Conservation (phyloP, 2,113 vertebrate species). For the Himantopus leucocephalus region DNA sequence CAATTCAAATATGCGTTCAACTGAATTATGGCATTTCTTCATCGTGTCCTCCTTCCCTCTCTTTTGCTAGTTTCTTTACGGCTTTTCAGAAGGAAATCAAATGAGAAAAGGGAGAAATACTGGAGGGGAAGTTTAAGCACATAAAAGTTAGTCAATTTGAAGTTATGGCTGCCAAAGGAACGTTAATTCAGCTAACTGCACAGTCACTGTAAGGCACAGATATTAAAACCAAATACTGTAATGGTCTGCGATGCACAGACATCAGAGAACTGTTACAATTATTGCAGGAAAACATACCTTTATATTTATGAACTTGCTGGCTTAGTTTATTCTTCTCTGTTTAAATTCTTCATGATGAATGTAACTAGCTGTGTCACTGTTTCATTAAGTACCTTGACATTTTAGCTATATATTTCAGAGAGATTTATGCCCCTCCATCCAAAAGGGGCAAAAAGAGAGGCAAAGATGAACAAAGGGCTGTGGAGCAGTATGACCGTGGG, state of each 20-base stretch:
- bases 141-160: not conserved
- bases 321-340: not conserved
- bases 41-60: not conserved
- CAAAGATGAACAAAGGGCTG: conserved; percentile 18
- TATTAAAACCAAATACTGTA: not conserved
- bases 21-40: not conserved
- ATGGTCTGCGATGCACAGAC: not conserved
- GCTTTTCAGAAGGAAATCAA: not conserved
- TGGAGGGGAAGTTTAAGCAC: not conserved
- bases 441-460: not conserved
- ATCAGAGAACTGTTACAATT: not conserved
- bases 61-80: not conserved
- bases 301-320: not conserved
- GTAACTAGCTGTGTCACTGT: not conserved
- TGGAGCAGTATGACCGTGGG: not conserved
- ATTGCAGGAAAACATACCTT: not conserved
- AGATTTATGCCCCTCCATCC: conserved; percentile 12
- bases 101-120: not conserved
- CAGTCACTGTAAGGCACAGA: not conserved
- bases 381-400: not conserved
- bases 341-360: not conserved
- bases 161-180: not conserved
- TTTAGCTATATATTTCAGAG: not conserved
- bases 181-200: not conserved
- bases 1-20: not conserved